Base-by-base conservation (phyloP, 2,888 invertebrate species). In the Helicoverpa assulta region DNA sequence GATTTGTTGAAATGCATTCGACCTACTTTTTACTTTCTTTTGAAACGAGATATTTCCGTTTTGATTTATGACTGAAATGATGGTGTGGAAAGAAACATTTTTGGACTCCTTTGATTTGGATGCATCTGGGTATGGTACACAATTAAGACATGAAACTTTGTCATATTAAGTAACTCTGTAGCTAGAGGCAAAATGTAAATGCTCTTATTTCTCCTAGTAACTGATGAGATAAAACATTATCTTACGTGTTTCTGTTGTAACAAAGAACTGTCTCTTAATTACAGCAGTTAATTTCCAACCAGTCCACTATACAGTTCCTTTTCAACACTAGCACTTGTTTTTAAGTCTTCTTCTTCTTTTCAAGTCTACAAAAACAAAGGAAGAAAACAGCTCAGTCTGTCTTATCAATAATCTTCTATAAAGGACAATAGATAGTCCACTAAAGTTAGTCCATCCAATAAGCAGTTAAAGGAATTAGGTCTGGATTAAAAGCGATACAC, bases 391-490 rank as follows among this genome's bases (percentile, higher is more conserved):
- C n/a, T 0, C 18, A 18, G 19, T 10, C 51, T 12, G 4, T 51
- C 29, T 63, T 71, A 75, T 66, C 78, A 54, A 43, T 14, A 60
- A n/a, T 18, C 5, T 19, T 29, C 57, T 50, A 52, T 12, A 50
- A 64, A 26, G 37, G 26, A 61, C 60, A 54, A 62, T 26, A 33
- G 43, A 37, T 7, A 47, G n/a, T n/a, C 8, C 26, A 26, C 14
- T 7, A 55, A 33, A 61, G 21, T 33, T 33, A 64, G 29, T 37
- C 43, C 47, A 67, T 64, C 65, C 56, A 77, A 70, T 81, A 60
- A 73, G 55, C 65, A 81, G 59, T 80, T 37, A 80, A 73, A 40
- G 26, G 33, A 73, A 73, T 67, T 63, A 52, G 26, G 37, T 37
- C 59, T 67, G 62, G n/a, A 73, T 73, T 69, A 64, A 67, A 59